Conservation (phyloP, 1,140 invertebrate species). For the Pogonomyrmex californicus region DNA sequence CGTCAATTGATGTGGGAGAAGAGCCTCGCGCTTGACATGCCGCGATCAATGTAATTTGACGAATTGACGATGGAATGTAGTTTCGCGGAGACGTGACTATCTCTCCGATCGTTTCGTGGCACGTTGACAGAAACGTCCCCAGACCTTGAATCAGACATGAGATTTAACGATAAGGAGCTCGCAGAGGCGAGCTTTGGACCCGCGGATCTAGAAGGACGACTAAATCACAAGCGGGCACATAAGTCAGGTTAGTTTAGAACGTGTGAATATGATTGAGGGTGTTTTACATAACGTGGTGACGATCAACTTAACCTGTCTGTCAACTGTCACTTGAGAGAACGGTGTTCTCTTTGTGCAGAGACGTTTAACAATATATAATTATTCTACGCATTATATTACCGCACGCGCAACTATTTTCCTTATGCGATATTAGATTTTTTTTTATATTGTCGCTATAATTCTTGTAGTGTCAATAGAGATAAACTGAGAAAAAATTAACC, state of each 20-base stretch:
- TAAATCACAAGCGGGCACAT: slow-evolving; percentile 89
- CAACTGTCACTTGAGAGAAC: neutral
- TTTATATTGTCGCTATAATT: neutral
- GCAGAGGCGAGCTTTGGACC: slow-evolving; percentile 88
- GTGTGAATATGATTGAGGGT: neutral
- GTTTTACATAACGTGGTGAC: neutral
- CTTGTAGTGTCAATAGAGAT: neutral
- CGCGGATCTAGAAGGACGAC: slow-evolving; percentile 89
- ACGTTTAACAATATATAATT: neutral
- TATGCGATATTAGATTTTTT: neutral
- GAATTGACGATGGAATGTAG: neutral
- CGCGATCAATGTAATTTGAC: neutral
- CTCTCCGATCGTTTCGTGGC: neutral
- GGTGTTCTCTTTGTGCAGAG: neutral
- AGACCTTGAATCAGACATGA: slow-evolving; percentile 85
- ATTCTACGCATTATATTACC: neutral
- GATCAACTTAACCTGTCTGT: slow-evolving; percentile 8
- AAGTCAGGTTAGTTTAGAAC: slow-evolving; percentile 85
- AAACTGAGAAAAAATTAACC: neutral
- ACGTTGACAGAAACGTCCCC: neutral
- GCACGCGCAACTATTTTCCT: neutral
- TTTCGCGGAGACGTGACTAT: neutral
- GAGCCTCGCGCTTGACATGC: neutral
- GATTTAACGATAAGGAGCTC: slow-evolving; percentile 90
- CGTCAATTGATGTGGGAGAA: neutral